phyloP scores from a whole-genome alignment of 2,113 vertebrate genomes.

The Phaethornis superciliosus region DNA sequence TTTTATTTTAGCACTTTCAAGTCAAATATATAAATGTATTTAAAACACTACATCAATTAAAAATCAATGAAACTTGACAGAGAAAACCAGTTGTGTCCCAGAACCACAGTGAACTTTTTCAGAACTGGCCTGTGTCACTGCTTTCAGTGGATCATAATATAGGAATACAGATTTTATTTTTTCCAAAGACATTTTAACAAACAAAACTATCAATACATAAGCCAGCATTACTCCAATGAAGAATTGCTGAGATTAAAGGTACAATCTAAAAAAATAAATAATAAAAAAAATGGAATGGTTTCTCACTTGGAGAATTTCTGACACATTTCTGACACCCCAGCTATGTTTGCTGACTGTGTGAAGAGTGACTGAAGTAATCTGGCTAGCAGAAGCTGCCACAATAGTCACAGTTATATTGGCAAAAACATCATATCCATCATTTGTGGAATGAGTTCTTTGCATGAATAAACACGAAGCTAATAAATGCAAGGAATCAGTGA shows the following conservation, averaged over 20 bases:
- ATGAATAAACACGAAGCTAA: not conserved
- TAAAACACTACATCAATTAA: not conserved
- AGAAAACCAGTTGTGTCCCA: not conserved
- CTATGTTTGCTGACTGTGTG: not conserved
- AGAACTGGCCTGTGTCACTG: not conserved
- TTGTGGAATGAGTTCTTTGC: not conserved
- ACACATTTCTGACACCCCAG: constrained; percentile 15
- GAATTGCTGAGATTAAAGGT: not conserved
- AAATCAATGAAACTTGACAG: not conserved
- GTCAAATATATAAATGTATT: not conserved
- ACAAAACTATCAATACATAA: not conserved
- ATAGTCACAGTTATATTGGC: not conserved
- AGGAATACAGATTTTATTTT: not conserved
- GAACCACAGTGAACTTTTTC: not conserved
- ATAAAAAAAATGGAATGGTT: not conserved
- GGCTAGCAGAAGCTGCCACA: constrained; percentile 23
- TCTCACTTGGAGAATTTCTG: not conserved
- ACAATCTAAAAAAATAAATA: not conserved
- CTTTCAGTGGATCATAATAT: not conserved
- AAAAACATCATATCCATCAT: not conserved
- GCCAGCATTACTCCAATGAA: not conserved
- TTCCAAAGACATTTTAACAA: not conserved
- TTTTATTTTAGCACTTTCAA: not conserved
- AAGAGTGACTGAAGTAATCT: constrained; percentile 41
- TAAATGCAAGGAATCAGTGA: not conserved